These are phyloP conservation scores for Triops longicaudatus DNA, from an alignment of 1,140 invertebrate genomes.

Conservation along the genomic window DNA sequence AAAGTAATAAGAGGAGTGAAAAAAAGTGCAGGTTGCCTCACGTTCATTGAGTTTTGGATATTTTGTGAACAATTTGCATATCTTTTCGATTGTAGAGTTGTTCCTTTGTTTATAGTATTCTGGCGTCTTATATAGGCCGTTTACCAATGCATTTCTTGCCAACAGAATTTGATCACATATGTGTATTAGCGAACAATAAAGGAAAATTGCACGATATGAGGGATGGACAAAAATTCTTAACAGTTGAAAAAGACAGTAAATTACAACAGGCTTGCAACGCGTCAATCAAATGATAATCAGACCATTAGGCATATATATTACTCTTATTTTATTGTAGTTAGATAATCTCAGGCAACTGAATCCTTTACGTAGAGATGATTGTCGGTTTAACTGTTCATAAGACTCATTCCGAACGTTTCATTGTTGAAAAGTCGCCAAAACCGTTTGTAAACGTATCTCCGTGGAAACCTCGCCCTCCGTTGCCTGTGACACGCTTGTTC, in stretches of 20 bases:
- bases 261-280: too few relatives aligned
- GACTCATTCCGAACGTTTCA: slow-evolving; percentile 14
- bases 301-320: too few relatives aligned
- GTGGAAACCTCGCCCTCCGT: slow-evolving; percentile 23
- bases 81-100: neutral
- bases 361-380: neutral
- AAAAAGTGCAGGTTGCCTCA: neutral
- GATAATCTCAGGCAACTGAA: too few relatives aligned
- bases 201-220: neutral
- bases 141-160: neutral
- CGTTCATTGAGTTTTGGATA: neutral
- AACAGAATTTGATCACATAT: neutral
- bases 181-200: slow-evolving; percentile 12
- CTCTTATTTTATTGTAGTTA: too few relatives aligned
- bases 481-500: slow-evolving; percentile 21
- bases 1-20: neutral
- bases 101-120: neutral
- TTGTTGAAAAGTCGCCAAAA: slow-evolving; percentile 25
- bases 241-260: too few relatives aligned
- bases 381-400: neutral
- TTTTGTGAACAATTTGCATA: neutral
- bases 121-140: neutral
- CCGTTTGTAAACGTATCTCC: slow-evolving; percentile 26
- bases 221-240: too few relatives aligned
- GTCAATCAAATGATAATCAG: too few relatives aligned